Conservation (phyloP, 2,888 invertebrate genomes). For the Julus scandinavius region DNA sequence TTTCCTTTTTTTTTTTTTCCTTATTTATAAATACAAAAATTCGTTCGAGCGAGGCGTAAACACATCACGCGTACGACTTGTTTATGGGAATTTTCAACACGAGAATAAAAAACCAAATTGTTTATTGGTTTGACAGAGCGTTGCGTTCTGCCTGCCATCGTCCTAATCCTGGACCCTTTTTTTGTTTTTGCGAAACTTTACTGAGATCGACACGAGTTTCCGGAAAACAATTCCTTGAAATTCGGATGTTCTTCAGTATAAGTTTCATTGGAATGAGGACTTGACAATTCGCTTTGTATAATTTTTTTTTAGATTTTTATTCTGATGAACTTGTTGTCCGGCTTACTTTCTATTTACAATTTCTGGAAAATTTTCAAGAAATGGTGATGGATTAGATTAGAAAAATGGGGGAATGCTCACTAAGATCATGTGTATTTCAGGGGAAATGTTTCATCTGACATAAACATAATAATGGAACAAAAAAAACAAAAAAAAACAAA, state of each 20-base stretch:
- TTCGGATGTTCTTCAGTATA: not conserved
- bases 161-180: not conserved
- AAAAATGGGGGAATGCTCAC: no score
- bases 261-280: not conserved
- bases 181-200: slow-evolving; percentile 6
- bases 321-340: no score
- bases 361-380: no score
- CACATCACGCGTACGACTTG: slow-evolving; percentile 25
- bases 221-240: not conserved
- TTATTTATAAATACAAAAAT: slow-evolving; percentile 33
- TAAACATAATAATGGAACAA: no score
- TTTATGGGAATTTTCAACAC: slow-evolving; percentile 18
- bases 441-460: no score
- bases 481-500: no score
- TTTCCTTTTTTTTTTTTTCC: not conserved
- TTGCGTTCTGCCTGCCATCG: slow-evolving; percentile 24
- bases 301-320: no score
- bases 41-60: slow-evolving; percentile 25
- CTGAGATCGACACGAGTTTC: not conserved
- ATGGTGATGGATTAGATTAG: no score
- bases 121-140: slow-evolving; percentile 33
- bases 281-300: no score
- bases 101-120: slow-evolving; percentile 33
- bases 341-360: no score
- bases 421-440: no score